Base-by-base conservation (phyloP, 1,140 invertebrate species). In the Phthorimaea operculella region DNA sequence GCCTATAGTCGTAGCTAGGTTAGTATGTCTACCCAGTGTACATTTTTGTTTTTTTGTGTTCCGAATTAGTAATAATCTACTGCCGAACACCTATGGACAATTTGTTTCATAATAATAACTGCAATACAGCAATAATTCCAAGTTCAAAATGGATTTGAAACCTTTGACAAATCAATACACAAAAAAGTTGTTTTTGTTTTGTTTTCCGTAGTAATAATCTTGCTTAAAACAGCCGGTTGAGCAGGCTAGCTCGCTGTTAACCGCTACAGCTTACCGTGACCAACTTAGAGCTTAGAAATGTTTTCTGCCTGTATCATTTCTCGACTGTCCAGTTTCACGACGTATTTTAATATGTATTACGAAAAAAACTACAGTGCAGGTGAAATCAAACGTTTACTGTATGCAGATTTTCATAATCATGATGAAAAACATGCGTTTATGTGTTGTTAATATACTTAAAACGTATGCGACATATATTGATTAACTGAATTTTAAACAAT, bases 291-390 rank as follows among this genome's bases (percentile, higher is more conserved):
- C 76, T 78, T 79, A 64, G 66, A 74, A 64, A 79, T 74, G 64
- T 76, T 75, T 73, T 72, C 74, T 78, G 80, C 79, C 71, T 80
- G 64, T 76, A 76, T 79, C 61, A 76, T 74, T 80, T 81, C 70
- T 68, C 70, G 51, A 69, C 76, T 79, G 67, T 83, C 68, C 64
- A 64, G 62, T 79, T 78, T 79, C 73, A 76, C 60, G 65, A 69
- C 57, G 63, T 68, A 28, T 28, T 28, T n/a, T 61, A 54, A 59
- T 69, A 66, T 70, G 62, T 70, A 69, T 65, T 60, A 53, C 39
- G 18, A 55, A 34, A 50, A 33, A 47, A 60, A 62, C 57, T 62
- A 62, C 57, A 66, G 57, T 28, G 21, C 21, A 28, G 21, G 21
- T 28, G 21, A 28, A 28, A 28, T 28, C 21, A 28, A 28, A 4